Evolutionary conservation across 1,140 invertebrate genomes (phyloP).

Genomic region (Drosophila obscura): DNA sequence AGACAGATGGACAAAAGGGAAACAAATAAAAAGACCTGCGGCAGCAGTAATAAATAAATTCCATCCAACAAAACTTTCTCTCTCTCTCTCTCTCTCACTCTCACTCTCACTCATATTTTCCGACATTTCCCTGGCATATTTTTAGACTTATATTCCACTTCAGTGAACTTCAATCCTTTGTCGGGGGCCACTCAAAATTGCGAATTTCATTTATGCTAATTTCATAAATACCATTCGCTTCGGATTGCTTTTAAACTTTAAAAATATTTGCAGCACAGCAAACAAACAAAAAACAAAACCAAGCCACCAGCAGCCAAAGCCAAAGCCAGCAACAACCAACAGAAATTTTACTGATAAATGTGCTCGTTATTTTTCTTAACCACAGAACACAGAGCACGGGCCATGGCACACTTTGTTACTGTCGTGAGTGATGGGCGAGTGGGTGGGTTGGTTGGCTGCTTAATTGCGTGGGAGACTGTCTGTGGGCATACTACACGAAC

Average conservation of each 20-base stretch:
- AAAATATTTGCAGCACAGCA: conserved; percentile 20
- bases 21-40: conserved; percentile 30
- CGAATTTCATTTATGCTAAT: conserved; percentile 59
- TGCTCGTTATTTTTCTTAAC: conserved; percentile 30
- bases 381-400: conserved; percentile 3
- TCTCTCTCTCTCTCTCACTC: no score
- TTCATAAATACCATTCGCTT: conserved; percentile 51
- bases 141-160: conserved; percentile 37
- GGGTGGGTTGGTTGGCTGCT: no score
- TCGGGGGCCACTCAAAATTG: conserved; percentile 25
- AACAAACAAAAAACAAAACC: no score
- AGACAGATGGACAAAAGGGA: conserved; percentile 34
- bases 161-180: conserved; percentile 17
- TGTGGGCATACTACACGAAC: no score
- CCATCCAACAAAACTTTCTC: background rate
- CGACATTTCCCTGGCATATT: conserved; percentile 38
- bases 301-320: background rate
- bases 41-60: conserved; percentile 52
- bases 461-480: no score
- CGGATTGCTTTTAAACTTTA: conserved; percentile 21
- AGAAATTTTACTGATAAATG: conserved; percentile 12
- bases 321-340: background rate
- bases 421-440: no score
- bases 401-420: background rate
- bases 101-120: conserved; percentile 18